A percentile compares a stretch with the other conserved stretches of the same genome.
These are phyloP conservation scores for Mythimna loreyi DNA, from an alignment of 2,888 invertebrate genomes.

Conservation along the genomic window DNA sequence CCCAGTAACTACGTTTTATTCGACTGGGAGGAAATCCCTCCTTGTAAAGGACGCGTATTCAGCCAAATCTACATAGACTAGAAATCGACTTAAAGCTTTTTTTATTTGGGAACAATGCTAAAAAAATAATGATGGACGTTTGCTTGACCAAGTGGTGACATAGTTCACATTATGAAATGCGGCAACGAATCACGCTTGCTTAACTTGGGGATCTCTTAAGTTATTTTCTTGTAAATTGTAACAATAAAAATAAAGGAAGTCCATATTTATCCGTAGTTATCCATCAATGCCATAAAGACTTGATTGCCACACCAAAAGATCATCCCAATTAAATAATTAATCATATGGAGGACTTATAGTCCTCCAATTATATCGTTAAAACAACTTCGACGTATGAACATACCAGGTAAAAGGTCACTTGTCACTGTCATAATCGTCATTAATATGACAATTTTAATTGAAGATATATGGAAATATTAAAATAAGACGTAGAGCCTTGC, in stretches of 20 bases:
- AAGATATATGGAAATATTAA: slow-evolving; percentile 45
- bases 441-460: slow-evolving; percentile 38
- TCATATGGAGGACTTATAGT: slow-evolving; percentile 1
- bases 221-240: background rate
- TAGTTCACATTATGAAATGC: too few species aligned
- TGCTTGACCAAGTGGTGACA: too few species aligned
- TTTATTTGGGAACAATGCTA: too few species aligned
- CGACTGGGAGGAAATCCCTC: too few species aligned
- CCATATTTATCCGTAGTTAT: slow-evolving; percentile 1
- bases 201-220: background rate
- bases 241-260: background rate
- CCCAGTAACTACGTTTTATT: too few species aligned
- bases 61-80: too few species aligned
- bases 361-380: slow-evolving; percentile 10
- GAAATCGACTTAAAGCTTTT: too few species aligned
- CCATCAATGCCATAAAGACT: background rate
- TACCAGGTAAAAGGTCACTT: slow-evolving; percentile 35
- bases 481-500: slow-evolving; percentile 21
- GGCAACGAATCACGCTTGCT: too few species aligned
- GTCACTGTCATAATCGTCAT: slow-evolving; percentile 15
- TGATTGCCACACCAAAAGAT: background rate
- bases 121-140: too few species aligned
- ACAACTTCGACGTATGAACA: background rate
- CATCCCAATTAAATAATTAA: slow-evolving; percentile 8
- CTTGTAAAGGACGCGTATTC: too few species aligned